Conservation (phyloP, 2,113 vertebrate genomes). For the Macroglossus sobrinus region DNA sequence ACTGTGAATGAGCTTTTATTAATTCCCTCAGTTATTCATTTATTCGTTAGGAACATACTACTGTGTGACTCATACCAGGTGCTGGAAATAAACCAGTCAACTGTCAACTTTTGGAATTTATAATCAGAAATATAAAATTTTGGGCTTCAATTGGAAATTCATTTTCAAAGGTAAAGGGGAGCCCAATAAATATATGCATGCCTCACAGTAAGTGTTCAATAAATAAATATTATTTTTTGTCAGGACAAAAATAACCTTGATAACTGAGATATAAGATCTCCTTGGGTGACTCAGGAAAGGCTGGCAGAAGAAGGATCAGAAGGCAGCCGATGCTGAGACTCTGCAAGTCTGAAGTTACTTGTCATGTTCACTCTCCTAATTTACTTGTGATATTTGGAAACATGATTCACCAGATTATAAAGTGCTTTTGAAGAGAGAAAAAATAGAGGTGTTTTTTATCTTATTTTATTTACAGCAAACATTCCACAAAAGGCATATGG, state of each 20-base stretch:
- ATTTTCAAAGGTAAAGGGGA: background rate
- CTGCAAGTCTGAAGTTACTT: background rate
- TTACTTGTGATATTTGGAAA: conserved; percentile 19
- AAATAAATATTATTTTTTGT: background rate
- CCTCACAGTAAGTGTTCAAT: background rate
- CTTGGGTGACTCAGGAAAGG: background rate
- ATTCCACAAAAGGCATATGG: background rate
- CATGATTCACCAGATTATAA: background rate
- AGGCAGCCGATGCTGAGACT: background rate
- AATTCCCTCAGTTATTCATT: background rate
- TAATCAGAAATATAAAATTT: background rate
- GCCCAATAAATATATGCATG: background rate
- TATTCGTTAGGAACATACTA: background rate
- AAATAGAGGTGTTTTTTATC: background rate
- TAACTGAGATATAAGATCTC: background rate
- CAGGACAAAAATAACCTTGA: background rate
- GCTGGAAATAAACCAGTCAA: background rate
- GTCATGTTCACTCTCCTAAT: background rate
- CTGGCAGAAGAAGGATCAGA: background rate
- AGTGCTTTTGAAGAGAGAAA: background rate
- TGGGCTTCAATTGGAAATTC: background rate
- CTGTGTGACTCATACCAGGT: background rate
- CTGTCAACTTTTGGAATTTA: background rate
- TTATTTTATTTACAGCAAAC: background rate
- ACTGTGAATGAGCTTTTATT: background rate